These are phyloP conservation scores for Tamias sibiricus DNA, from an alignment of 2,113 vertebrate genomes.

Conservation along the genomic window DNA sequence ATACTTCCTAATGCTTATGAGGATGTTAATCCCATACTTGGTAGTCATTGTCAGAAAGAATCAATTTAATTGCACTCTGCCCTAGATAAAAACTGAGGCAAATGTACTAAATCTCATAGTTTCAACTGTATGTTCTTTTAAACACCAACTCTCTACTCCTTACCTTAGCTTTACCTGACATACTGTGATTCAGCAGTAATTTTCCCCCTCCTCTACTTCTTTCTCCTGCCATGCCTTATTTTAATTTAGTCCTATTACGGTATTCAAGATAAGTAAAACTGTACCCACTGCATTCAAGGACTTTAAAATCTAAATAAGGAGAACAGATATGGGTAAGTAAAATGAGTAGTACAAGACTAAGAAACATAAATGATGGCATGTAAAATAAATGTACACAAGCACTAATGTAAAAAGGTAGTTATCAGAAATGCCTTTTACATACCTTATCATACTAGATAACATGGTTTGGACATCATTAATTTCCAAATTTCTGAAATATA, in stretches of 20 bases:
- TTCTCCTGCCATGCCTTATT: not conserved
- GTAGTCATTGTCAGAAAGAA: constrained; percentile 42
- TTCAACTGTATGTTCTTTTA: not conserved
- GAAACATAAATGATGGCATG: not conserved
- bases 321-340: not conserved
- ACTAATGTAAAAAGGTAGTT: not conserved
- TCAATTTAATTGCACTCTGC: not conserved
- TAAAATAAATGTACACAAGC: not conserved
- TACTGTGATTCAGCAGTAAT: not conserved
- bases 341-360: not conserved
- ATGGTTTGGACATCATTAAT: not conserved
- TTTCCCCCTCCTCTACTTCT: not conserved
- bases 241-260: not conserved
- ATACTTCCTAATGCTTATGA: constrained; percentile 35
- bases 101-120: not conserved
- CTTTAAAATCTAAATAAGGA: constrained; percentile 6
- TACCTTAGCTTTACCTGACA: not conserved
- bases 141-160: not conserved
- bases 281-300: not conserved
- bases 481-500: constrained; percentile 11
- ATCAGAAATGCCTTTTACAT: not conserved
- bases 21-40: not conserved
- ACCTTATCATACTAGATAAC: not conserved
- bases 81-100: not conserved
- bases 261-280: constrained; percentile 7